Conservation (phyloP, 2,888 invertebrate genomes). For the Cephus pulcher region DNA sequence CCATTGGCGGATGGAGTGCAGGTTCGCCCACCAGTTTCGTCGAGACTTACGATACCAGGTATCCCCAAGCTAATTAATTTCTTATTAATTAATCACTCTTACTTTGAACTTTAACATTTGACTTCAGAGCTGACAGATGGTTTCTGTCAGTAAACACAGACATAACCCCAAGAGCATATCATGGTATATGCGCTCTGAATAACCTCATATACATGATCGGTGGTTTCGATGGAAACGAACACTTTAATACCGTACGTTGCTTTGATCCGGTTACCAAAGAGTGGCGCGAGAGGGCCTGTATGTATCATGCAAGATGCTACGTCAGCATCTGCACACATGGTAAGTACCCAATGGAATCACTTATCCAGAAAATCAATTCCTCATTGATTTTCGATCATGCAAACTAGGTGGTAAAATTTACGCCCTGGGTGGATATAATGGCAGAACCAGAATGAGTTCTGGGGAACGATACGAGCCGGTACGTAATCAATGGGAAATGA, state of each 20-base stretch:
- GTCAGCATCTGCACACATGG: slow-evolving; percentile 80
- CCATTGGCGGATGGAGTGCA: slow-evolving; percentile 87
- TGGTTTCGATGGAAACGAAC: slow-evolving; percentile 83
- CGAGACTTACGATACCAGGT: slow-evolving; percentile 83
- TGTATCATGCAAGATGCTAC: slow-evolving; percentile 84
- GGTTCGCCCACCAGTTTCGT: slow-evolving; percentile 86
- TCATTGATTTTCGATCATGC: not conserved
- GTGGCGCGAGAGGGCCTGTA: slow-evolving; percentile 83
- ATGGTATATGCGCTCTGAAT: slow-evolving; percentile 80
- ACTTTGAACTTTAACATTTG: not conserved
- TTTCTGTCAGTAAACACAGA: slow-evolving; percentile 77
- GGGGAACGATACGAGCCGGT: slow-evolving; percentile 84
- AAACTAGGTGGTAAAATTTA: slow-evolving; percentile 76
- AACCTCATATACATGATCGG: slow-evolving; percentile 83
- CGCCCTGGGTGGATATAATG: slow-evolving; percentile 87
- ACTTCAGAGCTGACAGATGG: slow-evolving; percentile 79
- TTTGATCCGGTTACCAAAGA: slow-evolving; percentile 82
- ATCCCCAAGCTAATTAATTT: not conserved
- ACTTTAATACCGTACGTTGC: slow-evolving; percentile 83
- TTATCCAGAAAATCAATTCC: slow-evolving; percentile 2
- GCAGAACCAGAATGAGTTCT: slow-evolving; percentile 79
- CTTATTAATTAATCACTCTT: not conserved
- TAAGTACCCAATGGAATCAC: slow-evolving; percentile 45
- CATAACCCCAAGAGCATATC: slow-evolving; percentile 79
- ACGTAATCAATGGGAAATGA: slow-evolving; percentile 82